Conservation (phyloP, 2,797 vertebrate genomes). For the Micropoecilia bifurca region DNA sequence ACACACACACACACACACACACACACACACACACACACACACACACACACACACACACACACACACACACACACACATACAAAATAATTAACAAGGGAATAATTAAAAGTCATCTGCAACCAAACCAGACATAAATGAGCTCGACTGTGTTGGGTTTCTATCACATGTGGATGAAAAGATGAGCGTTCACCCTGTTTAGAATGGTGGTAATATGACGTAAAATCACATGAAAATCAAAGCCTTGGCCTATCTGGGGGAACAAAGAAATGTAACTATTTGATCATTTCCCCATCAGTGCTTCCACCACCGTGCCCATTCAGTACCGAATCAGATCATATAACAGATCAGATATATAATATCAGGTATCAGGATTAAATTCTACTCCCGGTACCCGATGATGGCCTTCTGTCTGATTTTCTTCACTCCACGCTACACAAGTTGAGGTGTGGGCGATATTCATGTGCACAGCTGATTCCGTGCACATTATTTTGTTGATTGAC, state of each 20-base stretch:
- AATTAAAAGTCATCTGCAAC: neutral
- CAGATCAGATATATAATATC: neutral
- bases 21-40: conserved; percentile 3
- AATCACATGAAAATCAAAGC: neutral
- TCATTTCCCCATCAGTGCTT: neutral
- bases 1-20: too few relatives aligned
- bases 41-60: neutral
- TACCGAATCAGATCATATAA: neutral
- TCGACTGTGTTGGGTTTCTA: neutral
- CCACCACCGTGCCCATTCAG: neutral
- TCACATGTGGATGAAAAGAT: neutral
- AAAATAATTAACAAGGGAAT: too few relatives aligned
- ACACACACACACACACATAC: too few relatives aligned
- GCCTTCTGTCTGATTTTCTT: neutral
- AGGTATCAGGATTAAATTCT: neutral
- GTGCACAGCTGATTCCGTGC: neutral
- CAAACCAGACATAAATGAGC: neutral
- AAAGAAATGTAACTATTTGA: neutral
- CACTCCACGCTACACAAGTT: neutral
- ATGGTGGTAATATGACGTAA: neutral
- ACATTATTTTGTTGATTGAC: neutral
- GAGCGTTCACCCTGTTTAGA: neutral
- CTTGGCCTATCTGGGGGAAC: neutral
- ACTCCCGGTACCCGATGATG: neutral
- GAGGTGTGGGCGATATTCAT: neutral